Base-by-base conservation (phyloP, 2,888 invertebrate genomes). In the Acheta domesticus region DNA sequence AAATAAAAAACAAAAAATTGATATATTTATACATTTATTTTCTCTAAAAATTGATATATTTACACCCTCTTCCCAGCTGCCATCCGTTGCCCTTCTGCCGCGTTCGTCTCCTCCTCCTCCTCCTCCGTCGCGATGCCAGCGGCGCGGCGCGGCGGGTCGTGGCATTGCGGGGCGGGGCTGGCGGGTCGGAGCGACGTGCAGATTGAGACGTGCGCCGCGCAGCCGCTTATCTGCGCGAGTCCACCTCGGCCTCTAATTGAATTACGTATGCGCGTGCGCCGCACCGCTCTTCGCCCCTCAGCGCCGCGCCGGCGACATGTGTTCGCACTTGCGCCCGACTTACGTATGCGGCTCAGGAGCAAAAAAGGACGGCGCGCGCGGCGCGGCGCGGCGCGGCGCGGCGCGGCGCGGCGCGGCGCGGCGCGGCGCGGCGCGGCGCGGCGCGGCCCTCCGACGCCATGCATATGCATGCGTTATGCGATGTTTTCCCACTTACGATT, bases 281-380 rank as follows among this genome's bases (percentile, higher is more conserved):
- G n/a, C 62, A 12, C 12, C 36, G 36, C 36, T 36, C 36, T 36
- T 36, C 36, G 36, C 36, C 36, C 36, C 36, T 36, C 16, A 62
- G 62, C 16, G 62, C 62, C 16, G 62, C 62, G 11, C 62, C 62
- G n/a, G n/a, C 62, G n/a, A 62, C 62, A 62, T 62, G 62, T 62
- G 62, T 62, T 62, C 62, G 62, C 62, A 62, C 62, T 62, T 62
- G 62, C 62, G 62, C n/a, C 62, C 62, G 62, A 62, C n/a, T 62
- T 62, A 62, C 62, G 62, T 62, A 62, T 62, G 62, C 62, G 62
- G 14, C 62, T 62, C 16, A 62, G 62, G n/a, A n/a, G 62, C 62
- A n/a, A n/a, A 19, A n/a, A n/a, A 0, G 14, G n/a, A n/a, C n/a
- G n/a, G n/a, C n/a, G n/a, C n/a, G n/a, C n/a, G 8, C 62, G 14